Conservation (phyloP, 2,797 vertebrate species). For the Manis crassicaudata region DNA sequence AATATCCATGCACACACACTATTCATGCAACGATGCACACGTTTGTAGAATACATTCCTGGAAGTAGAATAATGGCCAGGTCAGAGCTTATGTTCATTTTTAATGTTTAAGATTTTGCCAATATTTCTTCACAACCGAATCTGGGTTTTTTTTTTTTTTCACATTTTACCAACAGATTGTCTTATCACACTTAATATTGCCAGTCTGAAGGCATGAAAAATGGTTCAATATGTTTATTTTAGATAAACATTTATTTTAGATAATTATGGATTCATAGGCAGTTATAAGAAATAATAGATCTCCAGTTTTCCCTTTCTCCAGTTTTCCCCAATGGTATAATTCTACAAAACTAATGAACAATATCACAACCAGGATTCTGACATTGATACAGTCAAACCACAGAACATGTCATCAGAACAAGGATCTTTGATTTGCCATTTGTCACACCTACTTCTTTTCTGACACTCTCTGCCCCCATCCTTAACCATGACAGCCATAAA, state of each 20-base stretch:
- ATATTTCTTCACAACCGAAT: background rate
- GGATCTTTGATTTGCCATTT: background rate
- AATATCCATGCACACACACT: background rate
- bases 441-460: accelerated
- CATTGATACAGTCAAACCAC: background rate
- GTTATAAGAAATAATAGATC: background rate
- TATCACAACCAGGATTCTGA: background rate
- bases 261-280: background rate
- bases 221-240: background rate
- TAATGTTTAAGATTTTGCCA: background rate
- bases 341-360: background rate
- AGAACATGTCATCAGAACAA: background rate
- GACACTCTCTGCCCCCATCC: no score
- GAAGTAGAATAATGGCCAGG: background rate
- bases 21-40: background rate
- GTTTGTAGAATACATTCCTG: background rate
- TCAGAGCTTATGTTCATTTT: background rate
- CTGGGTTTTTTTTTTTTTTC: background rate
- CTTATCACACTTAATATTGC: background rate
- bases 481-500: background rate
- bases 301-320: background rate
- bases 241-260: background rate
- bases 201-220: background rate
- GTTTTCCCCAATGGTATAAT: background rate
- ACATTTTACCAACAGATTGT: background rate